Base-by-base conservation (phyloP, 2,888 invertebrate genomes). In the Rotaria macrura region DNA sequence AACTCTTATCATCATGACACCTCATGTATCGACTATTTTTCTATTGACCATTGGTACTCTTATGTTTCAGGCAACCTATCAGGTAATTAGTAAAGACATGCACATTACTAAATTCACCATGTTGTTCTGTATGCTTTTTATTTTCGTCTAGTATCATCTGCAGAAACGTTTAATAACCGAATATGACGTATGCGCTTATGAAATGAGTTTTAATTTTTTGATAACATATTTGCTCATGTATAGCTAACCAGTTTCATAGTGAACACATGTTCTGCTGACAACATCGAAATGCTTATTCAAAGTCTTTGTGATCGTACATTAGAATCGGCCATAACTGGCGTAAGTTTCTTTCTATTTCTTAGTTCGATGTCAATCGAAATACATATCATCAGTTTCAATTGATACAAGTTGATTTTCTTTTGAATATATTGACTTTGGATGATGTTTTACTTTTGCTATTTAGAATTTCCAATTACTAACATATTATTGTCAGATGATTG, bases 301-400 rank as follows among this genome's bases (percentile, higher is more conserved):
- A 74, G 3, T 40, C 74, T 74, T 40, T 74, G 74, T 74, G 74
- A 74, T 74, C 74, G 40, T 23, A 74, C 74, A 40, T 74, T 74
- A 40, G 23, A 38, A 40, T 74, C 74, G 40, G 74, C 74, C 17
- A 23, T 74, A 23, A 74, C 40, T 38, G 74, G 74, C 25, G 74
- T 74, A 74, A 40, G 74, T 74, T 7, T 40, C 10, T 10, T 29
- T 29, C 25, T 29, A 23, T 20, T 25, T 10, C 40, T 2, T 9
- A 10, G 4, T 47, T 47, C 9, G 2, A 14, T 10, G 10, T 47
- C 1, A 10, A 47, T 12, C 1, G 9, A 47, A 47, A 47, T 47
- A 47, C 47, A 47, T 47, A 47, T 47, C 6, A 47, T 47, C 2
- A 12, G 2, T 14, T 12, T 2, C 14, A 47, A 2, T 47, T 14